A percentile compares a stretch with the other conserved stretches of the same genome.
Conservation (phyloP, 2,888 invertebrate species). For the Sacculina carcini region DNA sequence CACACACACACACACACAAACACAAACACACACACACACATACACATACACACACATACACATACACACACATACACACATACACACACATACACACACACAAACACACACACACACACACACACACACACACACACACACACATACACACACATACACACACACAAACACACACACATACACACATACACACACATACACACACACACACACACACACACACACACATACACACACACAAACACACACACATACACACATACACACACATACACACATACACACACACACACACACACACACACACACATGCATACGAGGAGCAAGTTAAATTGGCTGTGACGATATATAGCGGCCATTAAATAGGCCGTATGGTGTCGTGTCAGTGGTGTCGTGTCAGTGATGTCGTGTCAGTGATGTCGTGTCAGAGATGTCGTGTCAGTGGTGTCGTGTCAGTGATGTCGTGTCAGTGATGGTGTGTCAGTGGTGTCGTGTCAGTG, state of each 20-base stretch:
- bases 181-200: background rate
- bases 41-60: background rate
- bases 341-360: no score
- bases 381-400: no score
- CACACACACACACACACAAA: background rate
- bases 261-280: background rate
- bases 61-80: background rate
- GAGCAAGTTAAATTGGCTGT: no score
- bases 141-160: background rate
- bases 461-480: no score
- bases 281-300: background rate
- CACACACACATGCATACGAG: background rate
- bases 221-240: constrained; percentile 3
- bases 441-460: no score
- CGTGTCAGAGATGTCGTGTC: no score
- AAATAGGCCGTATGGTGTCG: no score
- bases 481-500: no score
- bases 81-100: background rate
- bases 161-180: background rate
- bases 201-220: background rate
- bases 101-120: background rate
- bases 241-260: background rate
- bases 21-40: background rate
- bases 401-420: no score
- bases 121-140: background rate